These are phyloP conservation scores for Aix galericulata DNA, from an alignment of 2,113 vertebrate species.

Conservation along the genomic window DNA sequence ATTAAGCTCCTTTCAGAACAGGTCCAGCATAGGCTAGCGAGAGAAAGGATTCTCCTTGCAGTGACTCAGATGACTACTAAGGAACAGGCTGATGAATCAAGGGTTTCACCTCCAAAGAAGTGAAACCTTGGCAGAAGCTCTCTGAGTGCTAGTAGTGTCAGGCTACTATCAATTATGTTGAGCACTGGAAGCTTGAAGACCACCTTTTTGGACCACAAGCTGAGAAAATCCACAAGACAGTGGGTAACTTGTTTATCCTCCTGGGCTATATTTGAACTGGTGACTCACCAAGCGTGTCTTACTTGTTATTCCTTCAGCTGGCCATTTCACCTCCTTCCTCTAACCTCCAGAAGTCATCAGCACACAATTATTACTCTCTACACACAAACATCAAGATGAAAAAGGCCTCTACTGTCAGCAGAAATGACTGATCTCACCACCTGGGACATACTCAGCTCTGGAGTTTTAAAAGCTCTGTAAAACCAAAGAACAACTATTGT, in stretches of 20 bases:
- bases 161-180: neutral
- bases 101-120: neutral
- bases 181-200: neutral
- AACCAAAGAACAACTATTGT: neutral
- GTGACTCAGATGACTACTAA: neutral
- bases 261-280: slow-evolving; percentile 25
- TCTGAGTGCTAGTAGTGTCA: neutral
- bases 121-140: neutral
- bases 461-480: neutral
- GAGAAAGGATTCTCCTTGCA: neutral
- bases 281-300: neutral
- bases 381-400: neutral
- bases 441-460: neutral
- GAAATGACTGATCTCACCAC: neutral
- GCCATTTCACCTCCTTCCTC: neutral
- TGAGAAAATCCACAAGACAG: neutral
- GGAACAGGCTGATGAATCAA: neutral
- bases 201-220: neutral
- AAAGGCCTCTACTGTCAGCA: neutral
- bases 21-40: neutral
- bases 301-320: neutral
- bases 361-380: neutral
- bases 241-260: slow-evolving; percentile 13
- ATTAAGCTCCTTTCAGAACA: slow-evolving; percentile 34
- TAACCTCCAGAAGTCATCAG: neutral